Evolutionary conservation across 2,113 vertebrate species (phyloP), one percentile per base, ranked within the genome.

Genomic region (Stigmatopora nigra): DNA sequence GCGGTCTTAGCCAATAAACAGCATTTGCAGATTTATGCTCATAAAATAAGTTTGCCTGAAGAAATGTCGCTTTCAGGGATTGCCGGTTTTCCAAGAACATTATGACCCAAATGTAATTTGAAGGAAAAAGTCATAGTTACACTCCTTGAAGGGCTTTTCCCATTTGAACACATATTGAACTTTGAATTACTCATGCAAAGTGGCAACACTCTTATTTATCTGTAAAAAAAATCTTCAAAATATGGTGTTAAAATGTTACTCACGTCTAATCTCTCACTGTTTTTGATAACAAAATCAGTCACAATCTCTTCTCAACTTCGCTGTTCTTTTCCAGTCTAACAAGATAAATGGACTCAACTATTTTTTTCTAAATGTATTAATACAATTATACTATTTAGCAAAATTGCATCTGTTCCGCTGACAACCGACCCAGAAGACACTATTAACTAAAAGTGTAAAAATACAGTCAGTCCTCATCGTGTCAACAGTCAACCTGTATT

Each of bases 1-100:
- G 38, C 6, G 48, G 52, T 48, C 67, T 15, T 36, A 45, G 65
- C 45, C 20, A 15, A 22, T 66, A 56, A 64, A 52, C 64, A 53
- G 25, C 51, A 47, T 1, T 15, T 63, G 51, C 22, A 46, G 31
- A 51, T 70, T 58, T 58, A 35, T 44, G 3, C 9, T 59, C 63
- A 77, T 85, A 80, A 84, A 31, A 86, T 53, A 62, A 67, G 67
- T 66, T 46, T 19, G 11, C 63, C 46, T 35, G 17, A 41, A 59
- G 71, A 38, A 70, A 64, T 65, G 77, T 62, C 69, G 64, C 60
- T 57, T 74, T 82, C 38, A 63, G 20, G 47, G 9, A 48, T 5
- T 16, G 41, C 52, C 53, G 11, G 49, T 14, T 20, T 65, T 58
- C 10, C 12, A 59, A 64, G 53, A 55, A 63, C n/a, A 38, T 46